Percentiles rank a stretch among this genome's conserved stretches.
Conservation (phyloP, 2,888 invertebrate genomes). For the Cheilosia scutellata region DNA sequence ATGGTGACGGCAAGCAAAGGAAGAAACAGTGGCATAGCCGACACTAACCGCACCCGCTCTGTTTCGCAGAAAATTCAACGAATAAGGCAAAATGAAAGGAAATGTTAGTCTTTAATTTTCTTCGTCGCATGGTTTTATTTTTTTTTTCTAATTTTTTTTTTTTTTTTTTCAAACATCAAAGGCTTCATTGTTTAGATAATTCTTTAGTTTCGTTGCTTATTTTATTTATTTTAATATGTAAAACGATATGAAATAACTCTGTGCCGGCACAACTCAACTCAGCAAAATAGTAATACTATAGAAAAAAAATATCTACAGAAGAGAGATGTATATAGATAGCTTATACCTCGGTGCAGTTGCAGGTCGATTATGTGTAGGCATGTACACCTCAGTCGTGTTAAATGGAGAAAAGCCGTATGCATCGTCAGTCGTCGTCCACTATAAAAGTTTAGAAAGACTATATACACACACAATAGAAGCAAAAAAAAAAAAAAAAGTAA, state of each 20-base stretch:
- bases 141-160: not conserved
- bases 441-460: not conserved
- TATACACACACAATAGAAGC: not conserved
- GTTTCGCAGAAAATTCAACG: slow-evolving; percentile 49
- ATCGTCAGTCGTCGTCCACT: not conserved
- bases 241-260: slow-evolving; percentile 34
- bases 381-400: slow-evolving; percentile 4
- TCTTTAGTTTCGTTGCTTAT: slow-evolving; percentile 47
- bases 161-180: slow-evolving; percentile 48
- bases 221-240: slow-evolving; percentile 40
- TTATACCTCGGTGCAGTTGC: slow-evolving; percentile 2
- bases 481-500: not conserved
- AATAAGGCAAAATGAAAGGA: slow-evolving; percentile 44
- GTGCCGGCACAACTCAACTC: slow-evolving; percentile 3
- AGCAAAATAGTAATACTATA: slow-evolving; percentile 13
- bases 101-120: slow-evolving; percentile 50
- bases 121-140: slow-evolving; percentile 18
- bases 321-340: not conserved
- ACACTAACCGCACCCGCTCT: slow-evolving; percentile 49
- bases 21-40: slow-evolving; percentile 39
- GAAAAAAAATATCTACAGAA: not conserved
- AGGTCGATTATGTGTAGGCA: slow-evolving; percentile 11
- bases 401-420: not conserved
- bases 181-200: slow-evolving; percentile 58
- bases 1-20: slow-evolving; percentile 14